These are phyloP conservation scores for Calycopis cecrops DNA, from an alignment of 1,140 invertebrate species.

Conservation along the genomic window DNA sequence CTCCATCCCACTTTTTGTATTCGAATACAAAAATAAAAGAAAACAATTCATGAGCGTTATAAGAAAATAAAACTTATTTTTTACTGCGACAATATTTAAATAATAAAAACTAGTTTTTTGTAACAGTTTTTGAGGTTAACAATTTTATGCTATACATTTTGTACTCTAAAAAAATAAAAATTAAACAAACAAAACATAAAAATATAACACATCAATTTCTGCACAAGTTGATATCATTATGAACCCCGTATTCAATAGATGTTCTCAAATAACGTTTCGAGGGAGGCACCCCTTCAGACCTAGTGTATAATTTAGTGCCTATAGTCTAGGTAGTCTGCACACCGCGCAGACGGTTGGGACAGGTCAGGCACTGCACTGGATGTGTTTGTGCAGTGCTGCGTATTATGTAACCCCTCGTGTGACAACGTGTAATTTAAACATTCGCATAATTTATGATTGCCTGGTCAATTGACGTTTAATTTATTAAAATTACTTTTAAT, in stretches of 20 bases:
- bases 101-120: too few species aligned
- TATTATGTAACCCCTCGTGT: constrained; percentile 15
- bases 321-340: constrained; percentile 27
- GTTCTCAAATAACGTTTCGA: background rate
- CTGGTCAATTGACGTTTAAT: background rate
- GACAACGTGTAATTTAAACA: background rate
- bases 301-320: constrained; percentile 53
- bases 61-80: too few species aligned
- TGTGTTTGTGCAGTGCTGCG: constrained; percentile 1
- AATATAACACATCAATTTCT: too few species aligned
- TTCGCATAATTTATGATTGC: background rate
- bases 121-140: too few species aligned
- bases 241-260: constrained; percentile 1
- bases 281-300: constrained; percentile 33
- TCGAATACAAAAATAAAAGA: too few species aligned
- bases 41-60: too few species aligned
- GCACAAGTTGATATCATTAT: background rate
- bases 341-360: constrained; percentile 38
- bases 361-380: constrained; percentile 41
- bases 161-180: too few species aligned
- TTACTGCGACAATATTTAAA: too few species aligned
- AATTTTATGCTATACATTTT: too few species aligned
- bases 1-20: too few species aligned
- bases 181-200: too few species aligned
- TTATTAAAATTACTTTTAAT: too few species aligned